Evolutionary conservation across 1,140 invertebrate genomes (phyloP), one percentile per base, ranked within the genome.

Genomic region (Reticulitermes speratus): DNA sequence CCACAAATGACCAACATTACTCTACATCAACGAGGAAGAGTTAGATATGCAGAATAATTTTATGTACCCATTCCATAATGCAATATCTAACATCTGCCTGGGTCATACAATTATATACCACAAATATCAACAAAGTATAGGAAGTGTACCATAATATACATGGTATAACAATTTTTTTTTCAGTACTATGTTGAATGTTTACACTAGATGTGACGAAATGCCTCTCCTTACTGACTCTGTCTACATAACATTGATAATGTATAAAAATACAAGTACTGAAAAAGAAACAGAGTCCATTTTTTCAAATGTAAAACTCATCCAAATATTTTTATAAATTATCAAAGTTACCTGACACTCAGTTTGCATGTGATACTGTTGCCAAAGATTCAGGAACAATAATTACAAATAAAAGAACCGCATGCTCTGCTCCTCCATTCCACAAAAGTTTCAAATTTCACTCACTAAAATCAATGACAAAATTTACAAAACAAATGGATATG

Each of bases 271-370:
- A 75, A 75, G 25, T 75, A 75, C 65, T 30, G 65, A 19, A 75
- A 25, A 75, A 75, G 25, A 75, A 75, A 75, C 65, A 75, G 65
- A 30, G 65, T 75, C 65, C 65, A 30, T 7, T 75, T 75, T n/a
- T 30, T n/a, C 19, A 30, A 75, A 75, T 75, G 65, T 75, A 75
- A 75, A 75, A 75, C 14, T 12, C 11, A 75, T 75, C 65, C 65
- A 75, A 75, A 75, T 75, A 75, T 75, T 75, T 75, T 75, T 75
- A 75, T 75, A 75, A 75, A 75, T 75, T 75, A 75, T 75, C 65
- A 75, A 75, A 75, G 65, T 75, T 75, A n/a, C 25, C 65, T n/a
- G 7, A 75, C n/a, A 30, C 25, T 75, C n/a, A 30, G 65, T 75
- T 55, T 30, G 25, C 65, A 75, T 75, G 65, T 75, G 65, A 75